phyloP scores from a whole-genome alignment of 2,888 invertebrate species.

The Cylloceria caligata region DNA sequence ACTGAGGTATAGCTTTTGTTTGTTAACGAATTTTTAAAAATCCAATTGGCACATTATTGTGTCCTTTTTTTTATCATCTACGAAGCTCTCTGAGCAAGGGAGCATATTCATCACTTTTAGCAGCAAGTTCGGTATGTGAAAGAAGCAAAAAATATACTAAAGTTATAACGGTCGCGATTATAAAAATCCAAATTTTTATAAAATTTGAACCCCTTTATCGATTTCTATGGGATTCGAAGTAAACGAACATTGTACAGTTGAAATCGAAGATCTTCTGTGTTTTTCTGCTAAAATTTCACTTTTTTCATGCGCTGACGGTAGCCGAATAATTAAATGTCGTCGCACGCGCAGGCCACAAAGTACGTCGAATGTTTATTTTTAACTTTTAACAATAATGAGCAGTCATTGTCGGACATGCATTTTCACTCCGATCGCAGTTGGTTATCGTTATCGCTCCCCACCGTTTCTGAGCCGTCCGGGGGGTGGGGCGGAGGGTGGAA shows the following conservation, averaged over 20 bases:
- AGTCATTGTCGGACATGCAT: constrained; percentile 33
- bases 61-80: background rate
- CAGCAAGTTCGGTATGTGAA: background rate
- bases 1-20: background rate
- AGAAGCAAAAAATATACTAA: background rate
- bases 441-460: constrained; percentile 66
- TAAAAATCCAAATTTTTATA: background rate
- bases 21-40: background rate
- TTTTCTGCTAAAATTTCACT: background rate
- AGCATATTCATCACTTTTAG: background rate
- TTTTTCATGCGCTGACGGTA: background rate
- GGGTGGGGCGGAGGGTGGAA: constrained; percentile 62
- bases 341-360: background rate
- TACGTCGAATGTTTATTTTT: background rate
- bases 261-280: background rate
- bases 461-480: constrained; percentile 44
- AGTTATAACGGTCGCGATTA: background rate
- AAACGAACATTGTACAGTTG: background rate
- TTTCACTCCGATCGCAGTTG: constrained; percentile 61
- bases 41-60: constrained; percentile 7
- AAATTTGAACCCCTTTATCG: background rate
- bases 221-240: background rate
- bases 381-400: constrained; percentile 1
- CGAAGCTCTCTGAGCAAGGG: background rate
- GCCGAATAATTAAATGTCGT: background rate